Conservation (phyloP, 2,888 invertebrate species). For the Catotricha subobsoleta region DNA sequence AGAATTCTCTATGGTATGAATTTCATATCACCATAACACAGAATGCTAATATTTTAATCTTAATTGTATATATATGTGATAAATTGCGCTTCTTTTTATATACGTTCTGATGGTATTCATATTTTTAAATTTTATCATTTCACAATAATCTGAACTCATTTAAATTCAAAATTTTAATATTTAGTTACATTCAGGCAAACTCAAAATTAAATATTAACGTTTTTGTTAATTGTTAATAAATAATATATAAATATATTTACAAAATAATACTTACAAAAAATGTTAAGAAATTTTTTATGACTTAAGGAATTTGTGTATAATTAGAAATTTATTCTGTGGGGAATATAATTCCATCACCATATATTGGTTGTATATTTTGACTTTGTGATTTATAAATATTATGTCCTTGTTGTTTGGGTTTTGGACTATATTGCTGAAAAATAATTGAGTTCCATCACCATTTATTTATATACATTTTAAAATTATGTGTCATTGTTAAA, state of each 20-base stretch:
- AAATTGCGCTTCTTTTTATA: no score
- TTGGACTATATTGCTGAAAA: slow-evolving; percentile 10
- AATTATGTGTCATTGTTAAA: not conserved
- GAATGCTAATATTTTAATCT: no score
- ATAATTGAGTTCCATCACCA: not conserved
- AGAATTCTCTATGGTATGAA: no score
- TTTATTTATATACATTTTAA: not conserved
- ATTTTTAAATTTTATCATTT: no score
- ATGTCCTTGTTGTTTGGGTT: slow-evolving; percentile 7
- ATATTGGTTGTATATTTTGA: slow-evolving; percentile 6
- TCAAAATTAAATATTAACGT: no score
- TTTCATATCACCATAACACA: no score
- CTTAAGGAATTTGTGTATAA: not conserved
- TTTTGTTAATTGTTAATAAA: no score
- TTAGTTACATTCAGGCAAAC: no score
- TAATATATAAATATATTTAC: slow-evolving; percentile 6
- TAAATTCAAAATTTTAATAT: no score
- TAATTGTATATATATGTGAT: no score
- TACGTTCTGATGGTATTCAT: no score
- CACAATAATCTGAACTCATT: no score
- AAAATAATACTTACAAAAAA: not conserved
- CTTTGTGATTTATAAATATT: not conserved
- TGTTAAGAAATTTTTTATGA: not conserved
- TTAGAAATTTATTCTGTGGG: not conserved
- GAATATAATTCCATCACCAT: slow-evolving; percentile 9